These are phyloP conservation scores for Sicus ferrugineus DNA, from an alignment of 2,888 invertebrate genomes.

Conservation along the genomic window DNA sequence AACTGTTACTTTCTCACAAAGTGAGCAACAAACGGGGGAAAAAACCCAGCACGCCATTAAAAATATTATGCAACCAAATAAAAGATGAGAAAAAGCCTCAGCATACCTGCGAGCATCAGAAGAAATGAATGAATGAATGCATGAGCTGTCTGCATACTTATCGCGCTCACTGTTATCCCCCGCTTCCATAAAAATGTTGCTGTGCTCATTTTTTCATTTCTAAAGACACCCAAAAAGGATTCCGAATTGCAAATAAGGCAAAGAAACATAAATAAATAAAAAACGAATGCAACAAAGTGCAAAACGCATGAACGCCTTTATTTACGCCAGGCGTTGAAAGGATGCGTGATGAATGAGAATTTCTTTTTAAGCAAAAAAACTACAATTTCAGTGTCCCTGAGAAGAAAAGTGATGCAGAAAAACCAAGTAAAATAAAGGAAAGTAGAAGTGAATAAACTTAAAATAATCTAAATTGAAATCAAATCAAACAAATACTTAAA, in stretches of 20 bases:
- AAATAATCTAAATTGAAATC: not conserved
- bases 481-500: not conserved
- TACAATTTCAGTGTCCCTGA: not conserved
- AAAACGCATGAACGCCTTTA: no score
- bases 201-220: no score
- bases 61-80: no score
- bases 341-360: no score
- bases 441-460: not conserved
- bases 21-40: no score
- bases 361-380: no score
- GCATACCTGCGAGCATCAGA: not conserved
- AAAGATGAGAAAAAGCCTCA: no score
- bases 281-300: not conserved
- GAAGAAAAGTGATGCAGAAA: not conserved
- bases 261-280: not conserved
- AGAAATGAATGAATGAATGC: conserved; percentile 12
- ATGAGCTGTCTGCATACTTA: conserved; percentile 27
- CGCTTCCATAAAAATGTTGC: no score
- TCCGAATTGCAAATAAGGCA: no score
- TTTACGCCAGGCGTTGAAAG: no score
- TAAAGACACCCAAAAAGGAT: no score
- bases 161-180: not conserved
- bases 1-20: not conserved
- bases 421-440: not conserved
- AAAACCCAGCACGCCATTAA: no score